These are phyloP conservation scores for Arge pagana DNA, from an alignment of 2,888 invertebrate species.

Conservation along the genomic window DNA sequence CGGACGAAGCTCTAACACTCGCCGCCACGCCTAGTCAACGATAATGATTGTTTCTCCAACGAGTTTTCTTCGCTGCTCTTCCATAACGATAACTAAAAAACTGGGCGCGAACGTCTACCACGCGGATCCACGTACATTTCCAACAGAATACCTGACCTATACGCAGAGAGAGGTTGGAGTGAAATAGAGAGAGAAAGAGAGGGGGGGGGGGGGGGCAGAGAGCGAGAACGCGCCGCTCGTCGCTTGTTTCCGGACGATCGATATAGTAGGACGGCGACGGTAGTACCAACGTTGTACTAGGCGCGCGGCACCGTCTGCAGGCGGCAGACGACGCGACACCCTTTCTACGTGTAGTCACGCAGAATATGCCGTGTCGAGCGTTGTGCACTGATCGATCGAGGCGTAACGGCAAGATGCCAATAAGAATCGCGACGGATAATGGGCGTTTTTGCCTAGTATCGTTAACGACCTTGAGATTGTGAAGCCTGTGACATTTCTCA, in stretches of 20 bases:
- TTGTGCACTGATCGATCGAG: too few relatives aligned
- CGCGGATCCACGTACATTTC: slow-evolving; percentile 1
- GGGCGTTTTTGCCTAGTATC: too few relatives aligned
- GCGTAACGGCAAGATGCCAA: too few relatives aligned
- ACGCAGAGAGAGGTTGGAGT: slow-evolving; percentile 9
- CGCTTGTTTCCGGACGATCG: slow-evolving; percentile 40
- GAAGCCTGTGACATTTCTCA: too few relatives aligned
- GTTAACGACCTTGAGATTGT: too few relatives aligned
- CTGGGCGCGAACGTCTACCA: slow-evolving; percentile 11
- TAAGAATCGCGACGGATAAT: too few relatives aligned
- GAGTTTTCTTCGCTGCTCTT: slow-evolving; percentile 22
- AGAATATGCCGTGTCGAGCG: too few relatives aligned
- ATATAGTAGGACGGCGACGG: slow-evolving; percentile 21
- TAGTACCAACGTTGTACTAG: not conserved
- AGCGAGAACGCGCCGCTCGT: slow-evolving; percentile 29
- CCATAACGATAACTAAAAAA: too few relatives aligned
- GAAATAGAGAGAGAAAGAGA: slow-evolving; percentile 32
- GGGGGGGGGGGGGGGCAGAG: slow-evolving; percentile 19
- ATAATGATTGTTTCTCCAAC: slow-evolving; percentile 21
- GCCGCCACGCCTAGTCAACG: too few relatives aligned
- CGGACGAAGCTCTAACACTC: too few relatives aligned
- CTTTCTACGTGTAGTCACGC: too few relatives aligned
- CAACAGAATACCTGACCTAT: slow-evolving; percentile 8
- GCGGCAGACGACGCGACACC: too few relatives aligned
- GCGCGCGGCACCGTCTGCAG: slow-evolving; percentile 36